phyloP scores from a whole-genome alignment of 1,140 invertebrate species.

The Drosophila nebulosa region DNA sequence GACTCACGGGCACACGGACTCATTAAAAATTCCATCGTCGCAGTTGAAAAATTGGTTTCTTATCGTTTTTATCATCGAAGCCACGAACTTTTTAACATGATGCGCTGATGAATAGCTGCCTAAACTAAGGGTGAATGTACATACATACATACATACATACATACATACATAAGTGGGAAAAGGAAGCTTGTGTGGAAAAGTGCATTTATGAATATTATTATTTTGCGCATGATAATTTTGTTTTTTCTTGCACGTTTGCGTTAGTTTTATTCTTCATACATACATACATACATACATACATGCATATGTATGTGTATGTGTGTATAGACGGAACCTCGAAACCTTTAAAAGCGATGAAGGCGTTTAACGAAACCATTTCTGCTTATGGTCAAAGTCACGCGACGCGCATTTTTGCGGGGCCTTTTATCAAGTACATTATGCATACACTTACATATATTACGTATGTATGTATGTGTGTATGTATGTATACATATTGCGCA shows the following conservation, averaged over 20 bases:
- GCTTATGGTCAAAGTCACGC: conserved; percentile 71
- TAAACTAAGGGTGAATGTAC: conserved; percentile 30
- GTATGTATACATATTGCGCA: background rate
- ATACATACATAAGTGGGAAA: too few relatives aligned
- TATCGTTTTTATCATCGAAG: conserved; percentile 79
- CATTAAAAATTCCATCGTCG: conserved; percentile 78
- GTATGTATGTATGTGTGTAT: background rate
- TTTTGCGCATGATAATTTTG: conserved; percentile 69
- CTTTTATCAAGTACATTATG: conserved; percentile 24
- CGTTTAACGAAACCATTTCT: conserved; percentile 75
- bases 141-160: too few relatives aligned
- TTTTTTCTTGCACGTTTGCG: conserved; percentile 26
- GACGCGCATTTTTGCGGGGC: conserved; percentile 43
- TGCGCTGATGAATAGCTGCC: conserved; percentile 78
- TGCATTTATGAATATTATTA: conserved; percentile 77
- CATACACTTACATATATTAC: background rate
- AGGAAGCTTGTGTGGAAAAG: conserved; percentile 36
- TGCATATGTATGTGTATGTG: too few relatives aligned
- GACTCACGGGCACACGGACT: too few relatives aligned
- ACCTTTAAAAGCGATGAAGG: conserved; percentile 66
- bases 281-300: too few relatives aligned
- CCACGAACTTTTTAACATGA: conserved; percentile 72
- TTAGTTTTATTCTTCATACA: conserved; percentile 51
- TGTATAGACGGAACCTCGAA: conserved; percentile 53
- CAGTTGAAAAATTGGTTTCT: conserved; percentile 80